Evolutionary conservation across 2,113 vertebrate species (phyloP).

Genomic region (Zosterops lateralis): DNA sequence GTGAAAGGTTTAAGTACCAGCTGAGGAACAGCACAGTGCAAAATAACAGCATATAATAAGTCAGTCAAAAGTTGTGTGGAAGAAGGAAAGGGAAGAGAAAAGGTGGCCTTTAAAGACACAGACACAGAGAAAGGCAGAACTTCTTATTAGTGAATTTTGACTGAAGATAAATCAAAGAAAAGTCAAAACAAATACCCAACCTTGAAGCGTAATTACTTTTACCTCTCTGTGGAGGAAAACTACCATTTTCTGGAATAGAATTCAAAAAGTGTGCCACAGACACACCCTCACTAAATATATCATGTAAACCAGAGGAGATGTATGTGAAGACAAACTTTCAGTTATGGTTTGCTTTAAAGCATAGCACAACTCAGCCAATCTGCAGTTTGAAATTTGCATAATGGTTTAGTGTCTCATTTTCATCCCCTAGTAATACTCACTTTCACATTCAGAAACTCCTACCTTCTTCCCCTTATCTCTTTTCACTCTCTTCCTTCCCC

Average conservation of each 20-base stretch:
- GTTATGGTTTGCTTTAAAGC: neutral
- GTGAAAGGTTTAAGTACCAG: neutral
- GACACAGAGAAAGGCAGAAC: neutral
- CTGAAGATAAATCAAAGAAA: neutral
- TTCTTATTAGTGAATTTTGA: neutral
- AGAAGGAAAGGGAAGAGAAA: neutral
- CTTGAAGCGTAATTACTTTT: neutral
- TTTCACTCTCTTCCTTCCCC: accelerated
- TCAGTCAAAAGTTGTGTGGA: neutral
- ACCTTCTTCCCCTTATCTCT: neutral
- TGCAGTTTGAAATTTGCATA: neutral
- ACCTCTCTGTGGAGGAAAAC: neutral
- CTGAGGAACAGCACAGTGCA: neutral
- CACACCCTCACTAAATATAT: accelerated
- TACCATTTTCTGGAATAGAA: neutral
- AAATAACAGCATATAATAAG: neutral
- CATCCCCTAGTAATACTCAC: neutral
- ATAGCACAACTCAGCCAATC: neutral
- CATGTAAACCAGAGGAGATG: neutral
- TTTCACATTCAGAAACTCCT: neutral
- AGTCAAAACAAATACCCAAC: accelerated
- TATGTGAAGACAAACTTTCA: neutral
- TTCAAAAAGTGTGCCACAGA: neutral
- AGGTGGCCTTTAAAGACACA: neutral
- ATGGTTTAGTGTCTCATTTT: neutral